A percentile compares a stretch with the other conserved stretches of the same genome.
These are phyloP conservation scores for Anodontia alba DNA, from an alignment of 2,888 invertebrate genomes.

Conservation along the genomic window DNA sequence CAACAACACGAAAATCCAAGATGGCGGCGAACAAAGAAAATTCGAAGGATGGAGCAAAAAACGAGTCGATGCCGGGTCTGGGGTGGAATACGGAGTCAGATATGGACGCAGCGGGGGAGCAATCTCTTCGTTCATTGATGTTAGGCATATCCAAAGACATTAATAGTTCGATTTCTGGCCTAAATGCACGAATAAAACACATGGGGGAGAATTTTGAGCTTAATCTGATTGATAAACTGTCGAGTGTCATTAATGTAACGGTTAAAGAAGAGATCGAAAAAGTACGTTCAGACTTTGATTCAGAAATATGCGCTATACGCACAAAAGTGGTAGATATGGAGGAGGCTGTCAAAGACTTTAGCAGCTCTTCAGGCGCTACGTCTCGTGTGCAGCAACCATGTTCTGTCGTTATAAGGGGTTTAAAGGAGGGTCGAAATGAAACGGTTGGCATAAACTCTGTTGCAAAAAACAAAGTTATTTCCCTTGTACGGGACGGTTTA, in stretches of 20 bases:
- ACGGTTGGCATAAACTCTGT: not conserved
- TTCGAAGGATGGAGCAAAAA: not conserved
- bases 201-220: not conserved
- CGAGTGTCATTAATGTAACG: not conserved
- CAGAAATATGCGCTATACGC: conserved; percentile 5
- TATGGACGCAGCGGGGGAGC: not conserved
- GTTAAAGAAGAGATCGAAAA: conserved; percentile 1
- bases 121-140: not conserved
- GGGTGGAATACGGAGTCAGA: not conserved
- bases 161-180: not conserved
- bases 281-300: conserved; percentile 6
- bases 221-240: not conserved
- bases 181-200: not conserved
- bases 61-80: not conserved
- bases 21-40: not conserved
- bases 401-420: not conserved
- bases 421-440: not conserved
- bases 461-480: too few species aligned
- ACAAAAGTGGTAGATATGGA: not conserved
- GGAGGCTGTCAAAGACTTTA: not conserved
- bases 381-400: not conserved
- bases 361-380: not conserved
- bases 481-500: conserved; percentile 7
- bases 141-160: not conserved
- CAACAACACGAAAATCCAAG: not conserved